Evolutionary conservation across 2,888 invertebrate species (phyloP), one percentile per base, ranked within the genome.

Genomic region (Cancer borealis): DNA sequence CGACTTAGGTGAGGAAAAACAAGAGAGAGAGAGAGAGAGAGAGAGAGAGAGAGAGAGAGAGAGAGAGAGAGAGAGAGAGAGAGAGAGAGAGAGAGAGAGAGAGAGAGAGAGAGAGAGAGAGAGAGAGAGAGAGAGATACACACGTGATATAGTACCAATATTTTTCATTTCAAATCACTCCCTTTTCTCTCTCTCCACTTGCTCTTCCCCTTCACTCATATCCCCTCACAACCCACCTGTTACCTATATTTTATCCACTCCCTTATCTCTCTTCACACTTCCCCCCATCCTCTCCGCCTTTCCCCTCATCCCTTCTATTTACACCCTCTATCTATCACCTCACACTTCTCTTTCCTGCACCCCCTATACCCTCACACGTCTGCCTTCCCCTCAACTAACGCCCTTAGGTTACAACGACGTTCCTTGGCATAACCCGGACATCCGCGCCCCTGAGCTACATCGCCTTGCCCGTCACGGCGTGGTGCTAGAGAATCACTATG

Each of bases 401-500:
- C 79, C 87, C 21, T 10, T 89, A 95, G 95, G 95, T 17, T 95
- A 92, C 95, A 95, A 96, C 79, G 95, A 96, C 94, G 95, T 96
- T 21, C 95, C 96, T 0, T 96, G 97, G 96, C 96, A 96, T 95
- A 97, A 97, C 96, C 96, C 96, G 6, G 96, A 96, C 45, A 96
- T 97, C 91, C 96, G 96, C 89, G 97, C 97, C 1, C 97, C 97
- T 0, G 96, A 96, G 93, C 96, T 97, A 39, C 96, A 96, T 88
- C 96, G 96, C 91, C 96, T 97, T 96, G 95, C 94, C 26, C 49
- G 92, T 14, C 96, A 96, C 2, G 99, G 99, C 0, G 96, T 98
- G 91, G 97, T 98, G 95, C 97, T 99, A 84, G 98, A 99, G 96
- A 98, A 98, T 96, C 98, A 99, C 97, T 99, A 99, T 97, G 98